Evolutionary conservation across 2,113 vertebrate genomes (phyloP).

Genomic region (Saccopteryx bilineata): DNA sequence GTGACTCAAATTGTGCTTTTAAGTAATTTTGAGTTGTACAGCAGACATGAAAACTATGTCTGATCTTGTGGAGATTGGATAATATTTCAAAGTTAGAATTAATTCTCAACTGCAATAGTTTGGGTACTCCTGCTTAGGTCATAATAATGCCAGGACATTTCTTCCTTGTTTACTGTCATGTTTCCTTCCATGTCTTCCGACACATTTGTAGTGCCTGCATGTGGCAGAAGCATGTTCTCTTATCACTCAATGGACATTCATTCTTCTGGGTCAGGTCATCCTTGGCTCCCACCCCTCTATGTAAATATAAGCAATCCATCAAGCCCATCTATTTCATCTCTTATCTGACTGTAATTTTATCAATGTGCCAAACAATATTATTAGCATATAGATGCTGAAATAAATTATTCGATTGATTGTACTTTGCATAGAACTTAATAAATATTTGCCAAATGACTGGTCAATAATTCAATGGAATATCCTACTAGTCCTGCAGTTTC

Average conservation of each 20-base stretch:
- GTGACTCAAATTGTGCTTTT: slow-evolving; percentile 1
- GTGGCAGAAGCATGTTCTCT: background rate
- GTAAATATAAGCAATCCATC: background rate
- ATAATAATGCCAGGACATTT: background rate
- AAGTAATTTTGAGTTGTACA: slow-evolving; percentile 11
- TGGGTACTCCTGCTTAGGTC: background rate
- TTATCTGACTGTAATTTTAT: background rate
- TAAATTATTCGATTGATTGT: slow-evolving; percentile 24
- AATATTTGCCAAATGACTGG: slow-evolving; percentile 35
- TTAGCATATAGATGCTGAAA: slow-evolving; percentile 11
- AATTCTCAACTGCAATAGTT: background rate
- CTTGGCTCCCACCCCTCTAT: background rate
- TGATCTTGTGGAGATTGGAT: background rate
- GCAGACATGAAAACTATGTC: background rate
- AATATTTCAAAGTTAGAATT: slow-evolving; percentile 42
- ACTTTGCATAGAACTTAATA: background rate
- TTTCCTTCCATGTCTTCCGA: background rate
- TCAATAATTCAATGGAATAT: background rate
- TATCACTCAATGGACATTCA: background rate
- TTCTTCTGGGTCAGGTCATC: background rate
- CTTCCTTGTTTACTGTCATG: background rate
- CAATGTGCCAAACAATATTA: background rate
- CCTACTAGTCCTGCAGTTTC: background rate
- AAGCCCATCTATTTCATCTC: background rate
- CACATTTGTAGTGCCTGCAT: background rate